phyloP scores from a whole-genome alignment of 2,797 vertebrate genomes.

The Hylomyscus alleni region DNA sequence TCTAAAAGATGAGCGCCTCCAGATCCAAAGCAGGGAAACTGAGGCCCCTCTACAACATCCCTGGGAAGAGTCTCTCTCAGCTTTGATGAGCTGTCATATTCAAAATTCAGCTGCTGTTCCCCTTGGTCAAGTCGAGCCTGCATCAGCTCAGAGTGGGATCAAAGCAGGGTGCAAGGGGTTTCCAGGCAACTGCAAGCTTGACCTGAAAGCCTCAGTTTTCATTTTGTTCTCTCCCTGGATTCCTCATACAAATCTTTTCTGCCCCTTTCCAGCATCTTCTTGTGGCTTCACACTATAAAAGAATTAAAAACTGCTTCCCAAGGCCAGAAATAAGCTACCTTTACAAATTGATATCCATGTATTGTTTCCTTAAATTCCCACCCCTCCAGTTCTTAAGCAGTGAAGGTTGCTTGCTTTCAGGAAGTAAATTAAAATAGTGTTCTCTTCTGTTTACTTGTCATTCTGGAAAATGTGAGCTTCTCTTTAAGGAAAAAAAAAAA shows the following conservation, averaged over 20 bases:
- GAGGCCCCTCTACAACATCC: neutral
- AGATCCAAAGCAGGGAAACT: neutral
- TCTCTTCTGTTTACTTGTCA: conserved; percentile 21
- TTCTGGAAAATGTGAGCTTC: conserved; percentile 16
- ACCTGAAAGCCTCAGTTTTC: neutral
- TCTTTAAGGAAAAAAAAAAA: neutral
- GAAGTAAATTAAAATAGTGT: conserved; percentile 31
- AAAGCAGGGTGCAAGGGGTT: conserved; percentile 49
- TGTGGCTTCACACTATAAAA: conserved; percentile 20
- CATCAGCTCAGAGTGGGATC: neutral
- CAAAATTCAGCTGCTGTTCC: neutral
- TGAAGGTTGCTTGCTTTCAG: conserved; percentile 5
- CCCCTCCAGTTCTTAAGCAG: neutral
- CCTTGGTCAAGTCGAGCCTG: neutral
- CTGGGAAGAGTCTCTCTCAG: neutral
- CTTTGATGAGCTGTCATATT: neutral
- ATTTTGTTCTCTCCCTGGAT: neutral
- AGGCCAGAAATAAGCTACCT: conserved; percentile 19
- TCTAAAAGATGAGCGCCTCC: neutral
- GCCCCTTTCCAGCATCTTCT: conserved; percentile 10
- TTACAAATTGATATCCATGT: neutral
- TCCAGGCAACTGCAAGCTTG: conserved; percentile 65
- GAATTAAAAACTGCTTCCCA: conserved; percentile 21
- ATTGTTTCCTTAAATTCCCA: neutral
- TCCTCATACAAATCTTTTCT: neutral